Percentiles rank a stretch among this genome's conserved stretches.
phyloP scores from a whole-genome alignment of 2,797 vertebrate species.

The Eulemur rubriventer region DNA sequence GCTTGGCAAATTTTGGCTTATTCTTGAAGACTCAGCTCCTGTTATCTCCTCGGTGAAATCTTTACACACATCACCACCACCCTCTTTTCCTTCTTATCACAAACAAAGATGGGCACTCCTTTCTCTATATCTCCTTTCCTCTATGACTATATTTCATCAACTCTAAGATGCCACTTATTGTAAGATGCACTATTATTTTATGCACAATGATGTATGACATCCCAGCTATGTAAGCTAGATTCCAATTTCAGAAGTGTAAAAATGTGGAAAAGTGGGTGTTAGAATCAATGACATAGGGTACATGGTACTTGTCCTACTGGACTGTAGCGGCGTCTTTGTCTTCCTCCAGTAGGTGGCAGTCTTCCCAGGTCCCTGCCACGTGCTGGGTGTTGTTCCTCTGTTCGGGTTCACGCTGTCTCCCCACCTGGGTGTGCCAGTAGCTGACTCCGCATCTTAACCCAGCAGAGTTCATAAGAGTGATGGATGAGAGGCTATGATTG shows the following conservation, averaged over 20 bases:
- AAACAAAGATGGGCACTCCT: background rate
- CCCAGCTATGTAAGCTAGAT: background rate
- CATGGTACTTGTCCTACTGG: background rate
- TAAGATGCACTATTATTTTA: background rate
- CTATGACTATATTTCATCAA: background rate
- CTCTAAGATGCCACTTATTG: background rate
- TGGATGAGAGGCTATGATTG: background rate
- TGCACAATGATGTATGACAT: background rate
- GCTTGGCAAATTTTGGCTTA: background rate
- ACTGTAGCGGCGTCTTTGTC: background rate
- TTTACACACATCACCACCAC: accelerated
- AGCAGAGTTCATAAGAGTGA: background rate
- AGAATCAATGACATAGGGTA: background rate
- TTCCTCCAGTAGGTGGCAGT: background rate
- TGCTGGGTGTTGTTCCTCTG: background rate
- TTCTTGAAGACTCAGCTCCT: background rate
- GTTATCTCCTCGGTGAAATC: background rate
- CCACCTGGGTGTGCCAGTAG: background rate
- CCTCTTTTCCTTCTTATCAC: background rate
- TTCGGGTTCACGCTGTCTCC: accelerated
- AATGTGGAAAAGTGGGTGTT: background rate
- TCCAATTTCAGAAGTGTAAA: background rate
- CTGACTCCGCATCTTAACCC: background rate
- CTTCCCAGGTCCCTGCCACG: background rate
- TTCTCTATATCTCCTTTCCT: background rate